Evolutionary conservation across 1,140 invertebrate genomes (phyloP).

Genomic region (Heliconius hermathena): DNA sequence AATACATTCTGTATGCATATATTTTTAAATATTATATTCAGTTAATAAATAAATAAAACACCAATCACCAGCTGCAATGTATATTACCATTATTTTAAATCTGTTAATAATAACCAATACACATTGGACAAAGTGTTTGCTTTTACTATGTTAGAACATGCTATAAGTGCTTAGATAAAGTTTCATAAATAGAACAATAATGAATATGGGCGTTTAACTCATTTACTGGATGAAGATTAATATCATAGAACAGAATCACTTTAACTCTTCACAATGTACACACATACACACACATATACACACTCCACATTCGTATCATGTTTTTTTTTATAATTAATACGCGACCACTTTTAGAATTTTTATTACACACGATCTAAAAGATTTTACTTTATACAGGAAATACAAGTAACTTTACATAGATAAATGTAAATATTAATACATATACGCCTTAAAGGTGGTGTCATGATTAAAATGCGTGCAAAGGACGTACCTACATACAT

Average conservation of each 20-base stretch:
- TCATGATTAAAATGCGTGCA: constrained; percentile 69
- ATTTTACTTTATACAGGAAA: background rate
- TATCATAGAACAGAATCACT: constrained; percentile 13
- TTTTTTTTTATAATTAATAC: background rate
- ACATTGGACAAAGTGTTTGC: background rate
- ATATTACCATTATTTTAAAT: background rate
- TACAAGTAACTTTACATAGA: background rate
- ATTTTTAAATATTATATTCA: background rate
- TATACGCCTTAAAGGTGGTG: constrained; percentile 59
- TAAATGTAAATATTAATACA: constrained; percentile 39
- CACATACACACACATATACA: constrained; percentile 1
- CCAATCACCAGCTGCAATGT: background rate
- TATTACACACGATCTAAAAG: background rate
- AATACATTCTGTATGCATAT: too few species aligned
- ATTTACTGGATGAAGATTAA: constrained; percentile 19
- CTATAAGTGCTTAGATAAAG: constrained; percentile 4
- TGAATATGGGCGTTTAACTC: constrained; percentile 6
- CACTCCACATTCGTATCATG: constrained; percentile 5
- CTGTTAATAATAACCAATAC: background rate
- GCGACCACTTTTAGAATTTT: background rate
- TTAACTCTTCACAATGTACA: constrained; percentile 7
- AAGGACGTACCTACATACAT: constrained; percentile 44
- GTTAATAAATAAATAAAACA: background rate
- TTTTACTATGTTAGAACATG: constrained; percentile 2
- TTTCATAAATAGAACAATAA: constrained; percentile 11